Evolutionary conservation across 2,888 invertebrate species (phyloP), one percentile per base, ranked within the genome.

Genomic region (Ophonus ardosiacus): DNA sequence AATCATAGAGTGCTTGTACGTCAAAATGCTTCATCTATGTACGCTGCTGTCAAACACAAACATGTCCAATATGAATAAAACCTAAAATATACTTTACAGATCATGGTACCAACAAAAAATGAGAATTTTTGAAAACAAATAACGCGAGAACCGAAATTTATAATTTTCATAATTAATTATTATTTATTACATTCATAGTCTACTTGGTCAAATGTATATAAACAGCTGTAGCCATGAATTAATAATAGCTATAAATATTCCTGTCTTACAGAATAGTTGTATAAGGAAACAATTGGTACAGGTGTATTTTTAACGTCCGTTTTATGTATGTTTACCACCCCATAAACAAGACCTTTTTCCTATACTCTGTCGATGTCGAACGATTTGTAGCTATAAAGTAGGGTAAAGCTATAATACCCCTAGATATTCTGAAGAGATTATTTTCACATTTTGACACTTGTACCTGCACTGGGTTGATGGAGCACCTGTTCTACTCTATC

Each of bases 381-480:
- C 65, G 68, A 81, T 81, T 81, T 81, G 81, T 81, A 65, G 40
- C 81, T 24, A 63, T 81, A 81, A 65, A 81, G 63, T 63, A 81
- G 81, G 61, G 80, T 63, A 68, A 81, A 81, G 61, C 68, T 56
- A 65, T 68, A 68, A 43, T 81, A 43, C 81, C 13, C 65, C 51
- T 56, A 63, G 74, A 78, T 86, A 71, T 81, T 84, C 79, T 68
- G 68, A 21, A 51, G 56, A 86, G 86, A 86, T 86, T 86, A 86
- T 84, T 84, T 84, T 85, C 86, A 81, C 86, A 85, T 86, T 86
- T 86, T 86, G 86, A 86, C 86, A 86, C 86, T 85, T 76, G 80
- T 82, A 80, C 82, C 84, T 84, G 71, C 18, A 38, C 38, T 68
- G 40, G 43, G 51, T 56, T 76, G 51, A 74, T 74, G 18, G 74